Evolutionary conservation across 1,140 invertebrate species (phyloP).

Genomic region (Meloidogyne hapla): DNA sequence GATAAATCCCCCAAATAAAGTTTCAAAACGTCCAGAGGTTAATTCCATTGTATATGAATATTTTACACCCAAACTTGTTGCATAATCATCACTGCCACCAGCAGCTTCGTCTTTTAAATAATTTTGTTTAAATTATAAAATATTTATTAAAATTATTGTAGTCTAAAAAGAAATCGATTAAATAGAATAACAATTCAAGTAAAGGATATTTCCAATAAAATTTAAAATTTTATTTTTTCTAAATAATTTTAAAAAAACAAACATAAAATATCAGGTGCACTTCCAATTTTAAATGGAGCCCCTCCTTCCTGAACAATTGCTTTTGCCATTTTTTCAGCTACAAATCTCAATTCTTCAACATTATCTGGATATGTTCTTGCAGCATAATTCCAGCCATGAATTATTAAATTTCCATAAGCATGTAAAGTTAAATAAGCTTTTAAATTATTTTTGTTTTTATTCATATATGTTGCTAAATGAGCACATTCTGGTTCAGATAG

Average conservation of each 20-base stretch:
- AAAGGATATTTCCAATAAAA: no score
- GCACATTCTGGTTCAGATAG: conserved; percentile 50
- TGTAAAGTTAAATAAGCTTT: conserved; percentile 57
- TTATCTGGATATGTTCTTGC: conserved; percentile 57
- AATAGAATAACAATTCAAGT: no score
- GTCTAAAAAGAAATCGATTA: no score
- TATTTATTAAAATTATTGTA: conserved; percentile 14
- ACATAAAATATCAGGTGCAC: conserved; percentile 52
- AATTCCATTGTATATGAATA: conserved; percentile 66
- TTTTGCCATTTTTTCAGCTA: conserved; percentile 42
- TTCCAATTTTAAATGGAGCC: conserved; percentile 44
- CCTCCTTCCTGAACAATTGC: conserved; percentile 42
- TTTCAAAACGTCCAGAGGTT: conserved; percentile 26
- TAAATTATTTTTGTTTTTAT: conserved; percentile 35
- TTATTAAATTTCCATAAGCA: conserved; percentile 64
- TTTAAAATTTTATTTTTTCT: no score
- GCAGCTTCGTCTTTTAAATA: conserved; percentile 48
- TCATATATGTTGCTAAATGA: conserved; percentile 39
- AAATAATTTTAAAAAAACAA: conserved; percentile 12
- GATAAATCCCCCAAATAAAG: conserved; percentile 30
- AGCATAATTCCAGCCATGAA: conserved; percentile 67
- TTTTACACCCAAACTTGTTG: conserved; percentile 62
- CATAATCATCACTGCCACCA: conserved; percentile 61
- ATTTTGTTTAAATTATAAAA: no score
- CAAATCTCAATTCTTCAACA: conserved; percentile 55